Evolutionary conservation across 2,888 invertebrate genomes (phyloP).

Genomic region (Taenaris catops): DNA sequence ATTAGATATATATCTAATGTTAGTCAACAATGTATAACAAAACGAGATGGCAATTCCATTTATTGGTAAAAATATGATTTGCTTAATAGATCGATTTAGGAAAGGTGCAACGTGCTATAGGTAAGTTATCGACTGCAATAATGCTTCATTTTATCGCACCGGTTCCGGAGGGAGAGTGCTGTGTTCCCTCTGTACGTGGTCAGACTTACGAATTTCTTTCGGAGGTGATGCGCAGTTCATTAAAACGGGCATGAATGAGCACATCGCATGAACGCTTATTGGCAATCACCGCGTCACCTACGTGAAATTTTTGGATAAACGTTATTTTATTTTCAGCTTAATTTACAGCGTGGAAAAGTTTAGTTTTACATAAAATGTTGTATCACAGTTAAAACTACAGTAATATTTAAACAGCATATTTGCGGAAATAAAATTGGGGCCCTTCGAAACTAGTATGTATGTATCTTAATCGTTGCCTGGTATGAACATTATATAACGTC

Average conservation of each 20-base stretch:
- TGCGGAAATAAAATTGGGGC: no score
- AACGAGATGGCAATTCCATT: not conserved
- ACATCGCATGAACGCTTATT: slow-evolving; percentile 32
- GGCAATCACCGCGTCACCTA: slow-evolving; percentile 20
- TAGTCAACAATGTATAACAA: no score
- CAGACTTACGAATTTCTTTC: slow-evolving; percentile 52
- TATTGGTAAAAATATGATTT: no score
- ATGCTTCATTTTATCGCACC: slow-evolving; percentile 51
- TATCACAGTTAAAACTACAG: no score
- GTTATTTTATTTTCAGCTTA: slow-evolving; percentile 18
- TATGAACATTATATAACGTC: no score
- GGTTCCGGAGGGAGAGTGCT: slow-evolving; percentile 47
- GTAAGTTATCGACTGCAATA: slow-evolving; percentile 9
- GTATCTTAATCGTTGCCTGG: no score
- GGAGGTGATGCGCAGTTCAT: slow-evolving; percentile 66
- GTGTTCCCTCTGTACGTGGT: slow-evolving; percentile 62
- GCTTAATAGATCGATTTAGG: not conserved
- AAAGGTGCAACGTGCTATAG: not conserved
- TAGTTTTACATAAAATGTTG: no score
- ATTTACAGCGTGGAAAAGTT: no score
- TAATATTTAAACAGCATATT: no score
- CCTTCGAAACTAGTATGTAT: no score
- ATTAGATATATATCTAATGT: no score
- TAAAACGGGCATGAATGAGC: slow-evolving; percentile 46
- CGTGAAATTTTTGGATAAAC: slow-evolving; percentile 20